Base-by-base conservation (phyloP, 1,140 invertebrate species). In the Drosophila gunungcola region DNA sequence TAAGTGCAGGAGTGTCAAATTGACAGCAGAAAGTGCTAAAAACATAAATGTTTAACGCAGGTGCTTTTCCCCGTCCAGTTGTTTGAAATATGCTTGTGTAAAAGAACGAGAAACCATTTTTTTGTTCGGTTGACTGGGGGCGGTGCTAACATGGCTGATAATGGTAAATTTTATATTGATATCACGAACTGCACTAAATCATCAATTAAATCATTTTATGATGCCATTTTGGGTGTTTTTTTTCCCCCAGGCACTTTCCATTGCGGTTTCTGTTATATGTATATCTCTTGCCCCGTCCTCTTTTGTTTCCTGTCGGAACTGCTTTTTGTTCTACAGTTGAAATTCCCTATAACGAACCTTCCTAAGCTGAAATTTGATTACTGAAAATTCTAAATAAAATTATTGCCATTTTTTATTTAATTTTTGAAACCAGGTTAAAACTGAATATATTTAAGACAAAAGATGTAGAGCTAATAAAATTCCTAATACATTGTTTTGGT, bases 161-260 rank as follows among this genome's bases (percentile, higher is more conserved):
- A 73, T 53, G 39, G n/a, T 52, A 55, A 52, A 32, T 77, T 80
- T 61, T 58, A 62, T 61, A 79, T 83, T 76, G 80, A 80, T 84
- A 64, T 75, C 80, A 80, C 80, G 72, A 70, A 80, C 61, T 62
- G 80, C 80, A 63, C 56, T 84, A 83, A 83, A 83, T 83, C 80
- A 84, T 67, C 60, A 83, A 76, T 80, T 76, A 80, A 80, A 72
- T 84, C 69, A 65, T 83, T 85, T 83, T 76, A 84, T 65, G 76
- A 85, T 80, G 81, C 77, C 75, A 75, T 74, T 79, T 57, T 46
- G 53, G 55, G 46, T 13, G 36, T 68, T 68, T 32, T 48, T 45
- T 32, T 48, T 45, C 29, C 57, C 55, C 52, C 36, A 9, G 48
- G 42, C 48, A 45, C 21, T 55, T 43, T 46, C 9, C 34, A 39